Evolutionary conservation across 2,888 invertebrate species (phyloP).

Genomic region (Aricia artaxerxes): DNA sequence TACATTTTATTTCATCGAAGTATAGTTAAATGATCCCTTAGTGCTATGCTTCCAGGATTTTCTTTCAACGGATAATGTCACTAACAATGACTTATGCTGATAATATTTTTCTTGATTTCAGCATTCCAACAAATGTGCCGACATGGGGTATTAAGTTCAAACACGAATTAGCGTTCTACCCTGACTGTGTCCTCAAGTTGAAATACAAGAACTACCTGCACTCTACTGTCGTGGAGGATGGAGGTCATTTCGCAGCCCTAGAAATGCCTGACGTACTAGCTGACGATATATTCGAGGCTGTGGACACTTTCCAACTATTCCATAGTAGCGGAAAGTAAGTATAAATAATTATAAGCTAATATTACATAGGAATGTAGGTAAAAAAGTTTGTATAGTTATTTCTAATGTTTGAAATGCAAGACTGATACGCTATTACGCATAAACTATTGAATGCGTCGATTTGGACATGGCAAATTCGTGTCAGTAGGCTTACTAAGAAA

Average conservation of each 20-base stretch:
- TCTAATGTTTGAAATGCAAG: too few species aligned
- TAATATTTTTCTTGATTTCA: conserved; percentile 47
- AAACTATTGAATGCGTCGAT: too few species aligned
- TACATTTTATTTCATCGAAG: too few species aligned
- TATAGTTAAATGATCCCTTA: too few species aligned
- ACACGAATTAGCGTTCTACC: conserved; percentile 82
- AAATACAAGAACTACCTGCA: conserved; percentile 85
- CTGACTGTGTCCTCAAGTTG: conserved; percentile 80
- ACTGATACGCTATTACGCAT: too few species aligned
- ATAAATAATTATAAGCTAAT: neutral
- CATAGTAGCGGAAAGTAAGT: conserved; percentile 46
- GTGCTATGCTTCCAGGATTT: too few species aligned
- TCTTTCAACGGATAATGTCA: too few species aligned
- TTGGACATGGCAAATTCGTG: too few species aligned
- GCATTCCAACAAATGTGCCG: conserved; percentile 85
- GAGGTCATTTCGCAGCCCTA: conserved; percentile 93
- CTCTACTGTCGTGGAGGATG: conserved; percentile 82
- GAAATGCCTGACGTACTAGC: conserved; percentile 87
- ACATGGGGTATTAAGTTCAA: conserved; percentile 88
- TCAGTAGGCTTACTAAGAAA: too few species aligned
- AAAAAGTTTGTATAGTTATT: too few species aligned
- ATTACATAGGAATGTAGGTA: too few species aligned
- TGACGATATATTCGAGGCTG: conserved; percentile 84
- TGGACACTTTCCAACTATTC: conserved; percentile 68
- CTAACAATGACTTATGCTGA: too few species aligned